Conservation (phyloP, 2,113 vertebrate genomes). For the Erythrolamprus reginae region DNA sequence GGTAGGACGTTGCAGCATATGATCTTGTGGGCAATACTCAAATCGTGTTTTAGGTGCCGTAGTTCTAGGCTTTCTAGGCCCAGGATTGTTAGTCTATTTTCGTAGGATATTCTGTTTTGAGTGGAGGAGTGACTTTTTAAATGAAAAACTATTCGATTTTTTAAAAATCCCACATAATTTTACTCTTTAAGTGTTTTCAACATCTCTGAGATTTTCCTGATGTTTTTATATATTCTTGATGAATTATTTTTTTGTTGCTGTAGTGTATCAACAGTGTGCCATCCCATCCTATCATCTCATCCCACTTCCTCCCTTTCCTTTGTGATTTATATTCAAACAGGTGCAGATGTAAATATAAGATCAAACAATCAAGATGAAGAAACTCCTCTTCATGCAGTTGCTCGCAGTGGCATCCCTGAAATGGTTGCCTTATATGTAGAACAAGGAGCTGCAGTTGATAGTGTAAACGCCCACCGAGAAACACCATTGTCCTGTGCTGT, state of each 20-base stretch:
- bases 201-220: neutral
- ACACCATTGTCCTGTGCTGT: constrained; percentile 82
- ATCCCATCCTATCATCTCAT: neutral
- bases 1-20: no score
- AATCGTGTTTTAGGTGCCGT: no score
- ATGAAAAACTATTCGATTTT: neutral
- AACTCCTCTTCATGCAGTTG: constrained; percentile 82
- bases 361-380: constrained; percentile 82
- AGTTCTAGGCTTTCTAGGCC: no score
- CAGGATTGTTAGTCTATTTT: no score
- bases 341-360: constrained; percentile 81
- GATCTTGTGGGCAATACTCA: no score
- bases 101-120: no score
- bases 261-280: neutral
- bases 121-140: neutral
- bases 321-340: constrained; percentile 57
- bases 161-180: neutral
- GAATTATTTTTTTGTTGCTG: neutral
- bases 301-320: neutral
- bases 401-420: constrained; percentile 81
- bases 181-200: neutral
- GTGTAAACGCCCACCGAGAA: constrained; percentile 78
- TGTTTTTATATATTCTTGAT: neutral
- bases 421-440: constrained; percentile 80
- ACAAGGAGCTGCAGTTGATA: constrained; percentile 78